Evolutionary conservation across 1,140 invertebrate species (phyloP), one percentile per base, ranked within the genome.

Genomic region (Zaprionus lachaisei): DNA sequence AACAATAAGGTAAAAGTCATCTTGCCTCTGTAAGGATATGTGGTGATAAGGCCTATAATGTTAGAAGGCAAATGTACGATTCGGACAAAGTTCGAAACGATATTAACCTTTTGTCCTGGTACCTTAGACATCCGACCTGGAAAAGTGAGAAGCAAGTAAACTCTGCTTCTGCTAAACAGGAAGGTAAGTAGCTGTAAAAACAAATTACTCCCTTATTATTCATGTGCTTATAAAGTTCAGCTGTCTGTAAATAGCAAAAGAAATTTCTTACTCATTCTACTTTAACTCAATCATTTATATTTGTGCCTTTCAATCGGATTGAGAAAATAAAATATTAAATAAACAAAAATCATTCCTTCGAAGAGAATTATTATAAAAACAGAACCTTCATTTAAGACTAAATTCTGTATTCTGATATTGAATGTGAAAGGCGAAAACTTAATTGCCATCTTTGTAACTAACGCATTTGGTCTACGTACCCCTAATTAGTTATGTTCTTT

Each of bases 21-120:
- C 94, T 97, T 90, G 95, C 97, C 44, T 96, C 96, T 93, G 94
- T 97, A 80, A 95, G 95, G 83, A 97, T 96, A 93, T 95, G 96
- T 90, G 96, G 96, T 79, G 96, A 95, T 79, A 96, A 95, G 92
- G 95, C 95, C 34, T 96, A 96, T 92, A 95, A 95, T 74, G 94
- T 95, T 83, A 95, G 97, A 85, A 95, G 83, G 94, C 96, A 81
- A 94, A 80, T 75, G 77, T 93, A 93, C 76, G 87, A 92, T 92
- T 77, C 84, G 68, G 92, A 92, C 75, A 92, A 90, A 82, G 91
- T 93, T 72, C 95, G 95, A 91, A 96, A 94, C 91, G 96, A 96
- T 93, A 95, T 97, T 85, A 96, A 95, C 83, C 94, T 96, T 80
- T 94, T 96, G 79, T 96, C 96, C 90, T 96, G 95, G 94, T 96